A percentile compares a stretch with the other conserved stretches of the same genome.
phyloP scores from a whole-genome alignment of 2,888 invertebrate genomes.

The Drosophila sordidula region DNA sequence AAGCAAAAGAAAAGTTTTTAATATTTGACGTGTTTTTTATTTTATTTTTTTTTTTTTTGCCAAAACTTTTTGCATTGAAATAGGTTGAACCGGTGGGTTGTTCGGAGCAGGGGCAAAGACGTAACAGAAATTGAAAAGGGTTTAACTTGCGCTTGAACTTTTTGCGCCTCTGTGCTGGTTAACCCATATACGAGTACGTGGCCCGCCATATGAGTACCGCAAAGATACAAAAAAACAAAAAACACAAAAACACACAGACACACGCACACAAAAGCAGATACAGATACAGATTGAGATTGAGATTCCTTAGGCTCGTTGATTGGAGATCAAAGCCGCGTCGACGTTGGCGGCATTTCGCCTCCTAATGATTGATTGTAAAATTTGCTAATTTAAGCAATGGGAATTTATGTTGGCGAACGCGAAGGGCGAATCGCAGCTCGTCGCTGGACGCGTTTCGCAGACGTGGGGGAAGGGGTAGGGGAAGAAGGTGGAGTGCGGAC shows the following conservation, averaged over 20 bases:
- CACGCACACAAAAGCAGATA: slow-evolving; percentile 13
- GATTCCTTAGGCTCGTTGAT: slow-evolving; percentile 40
- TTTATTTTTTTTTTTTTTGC: slow-evolving; percentile 35
- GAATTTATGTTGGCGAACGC: slow-evolving; percentile 60
- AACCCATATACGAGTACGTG: slow-evolving; percentile 60
- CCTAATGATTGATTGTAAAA: slow-evolving; percentile 78
- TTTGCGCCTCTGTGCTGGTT: slow-evolving; percentile 46
- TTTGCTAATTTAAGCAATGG: slow-evolving; percentile 77
- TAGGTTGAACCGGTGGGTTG: slow-evolving; percentile 37
- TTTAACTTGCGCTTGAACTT: slow-evolving; percentile 79
- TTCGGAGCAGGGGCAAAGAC: not conserved
- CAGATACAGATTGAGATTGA: slow-evolving; percentile 18
- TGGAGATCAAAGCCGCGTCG: slow-evolving; percentile 68
- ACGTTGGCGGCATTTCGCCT: slow-evolving; percentile 57
- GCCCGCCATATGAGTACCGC: slow-evolving; percentile 40
- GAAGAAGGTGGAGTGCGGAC: slow-evolving; percentile 24
- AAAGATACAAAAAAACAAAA: slow-evolving; percentile 24
- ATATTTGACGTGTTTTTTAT: slow-evolving; percentile 73
- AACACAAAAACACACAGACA: slow-evolving; percentile 1
- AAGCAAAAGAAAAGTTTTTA: slow-evolving; percentile 75
- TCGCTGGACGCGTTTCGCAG: slow-evolving; percentile 32
- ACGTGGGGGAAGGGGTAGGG: not conserved
- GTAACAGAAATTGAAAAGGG: slow-evolving; percentile 80
- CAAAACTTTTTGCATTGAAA: slow-evolving; percentile 56
- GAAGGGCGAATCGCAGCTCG: slow-evolving; percentile 22